phyloP scores from a whole-genome alignment of 2,113 vertebrate genomes.

The Pelodiscus sinensis region DNA sequence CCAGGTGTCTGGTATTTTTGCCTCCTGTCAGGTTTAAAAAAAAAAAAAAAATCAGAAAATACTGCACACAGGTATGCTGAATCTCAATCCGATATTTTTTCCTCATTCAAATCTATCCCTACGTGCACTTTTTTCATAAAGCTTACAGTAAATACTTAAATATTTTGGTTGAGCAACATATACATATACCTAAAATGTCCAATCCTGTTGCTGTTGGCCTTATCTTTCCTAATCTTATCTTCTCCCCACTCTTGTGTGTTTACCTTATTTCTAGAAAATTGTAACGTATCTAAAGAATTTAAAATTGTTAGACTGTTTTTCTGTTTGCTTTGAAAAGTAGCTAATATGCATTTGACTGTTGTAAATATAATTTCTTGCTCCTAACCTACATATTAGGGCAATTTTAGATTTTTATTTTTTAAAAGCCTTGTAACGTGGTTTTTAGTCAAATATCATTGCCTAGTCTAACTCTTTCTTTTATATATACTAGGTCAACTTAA shows the following conservation, averaged over 20 bases:
- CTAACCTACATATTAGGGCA: not conserved
- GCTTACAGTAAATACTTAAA: not conserved
- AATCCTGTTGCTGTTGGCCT: not conserved
- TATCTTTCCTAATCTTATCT: not conserved
- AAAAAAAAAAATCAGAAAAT: too few relatives aligned
- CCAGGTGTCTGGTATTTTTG: too few relatives aligned
- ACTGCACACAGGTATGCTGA: not conserved
- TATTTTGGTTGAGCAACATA: not conserved
- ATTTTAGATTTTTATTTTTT: rapidly evolving
- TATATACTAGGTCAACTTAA: constrained; percentile 86
- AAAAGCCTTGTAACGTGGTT: not conserved
- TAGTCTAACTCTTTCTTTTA: not conserved
- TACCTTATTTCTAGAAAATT: not conserved
- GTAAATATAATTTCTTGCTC: not conserved
- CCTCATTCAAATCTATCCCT: not conserved
- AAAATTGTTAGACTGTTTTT: not conserved
- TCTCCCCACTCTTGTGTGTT: not conserved
- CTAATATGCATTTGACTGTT: not conserved
- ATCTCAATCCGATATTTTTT: not conserved
- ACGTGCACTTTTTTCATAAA: not conserved
- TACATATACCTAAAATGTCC: not conserved
- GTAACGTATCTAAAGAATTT: not conserved
- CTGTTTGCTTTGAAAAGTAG: rapidly evolving
- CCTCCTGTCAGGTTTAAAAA: too few relatives aligned
- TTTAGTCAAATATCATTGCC: not conserved